These are phyloP conservation scores for Operophtera brumata DNA, from an alignment of 2,888 invertebrate genomes.

Conservation along the genomic window DNA sequence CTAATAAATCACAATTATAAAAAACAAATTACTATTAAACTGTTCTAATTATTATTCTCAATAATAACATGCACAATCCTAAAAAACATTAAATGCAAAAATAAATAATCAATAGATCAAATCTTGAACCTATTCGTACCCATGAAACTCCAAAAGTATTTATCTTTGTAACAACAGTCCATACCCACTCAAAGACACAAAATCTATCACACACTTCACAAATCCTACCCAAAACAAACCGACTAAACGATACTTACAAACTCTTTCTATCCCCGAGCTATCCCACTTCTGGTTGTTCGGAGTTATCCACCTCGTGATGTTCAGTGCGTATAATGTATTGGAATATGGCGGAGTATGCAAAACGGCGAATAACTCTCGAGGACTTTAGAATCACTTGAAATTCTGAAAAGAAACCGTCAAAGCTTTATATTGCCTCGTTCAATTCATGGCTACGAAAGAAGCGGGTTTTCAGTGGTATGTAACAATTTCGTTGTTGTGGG, in stretches of 20 bases:
- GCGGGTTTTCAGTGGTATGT: not conserved
- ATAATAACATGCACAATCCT: too few relatives aligned
- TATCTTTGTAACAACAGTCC: too few relatives aligned
- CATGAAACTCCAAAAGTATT: not conserved
- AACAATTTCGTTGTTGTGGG: too few relatives aligned
- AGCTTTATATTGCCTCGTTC: slow-evolving; percentile 74
- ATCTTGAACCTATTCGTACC: too few relatives aligned
- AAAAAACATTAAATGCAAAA: too few relatives aligned
- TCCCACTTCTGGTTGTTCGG: slow-evolving; percentile 1
- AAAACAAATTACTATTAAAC: too few relatives aligned
- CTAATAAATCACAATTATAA: too few relatives aligned
- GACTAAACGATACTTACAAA: slow-evolving; percentile 13
- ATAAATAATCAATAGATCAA: too few relatives aligned
- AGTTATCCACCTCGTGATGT: slow-evolving; percentile 14
- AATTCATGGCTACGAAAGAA: slow-evolving; percentile 44
- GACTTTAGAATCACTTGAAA: slow-evolving; percentile 75
- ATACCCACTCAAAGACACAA: not conserved
- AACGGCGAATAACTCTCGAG: slow-evolving; percentile 55
- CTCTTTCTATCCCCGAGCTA: slow-evolving; percentile 5
- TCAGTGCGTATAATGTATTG: slow-evolving; percentile 28
- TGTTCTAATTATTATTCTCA: too few relatives aligned
- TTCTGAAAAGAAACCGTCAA: slow-evolving; percentile 77
- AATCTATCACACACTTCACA: not conserved
- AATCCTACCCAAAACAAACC: slow-evolving; percentile 8
- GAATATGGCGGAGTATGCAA: slow-evolving; percentile 41